Evolutionary conservation across 2,888 invertebrate genomes (phyloP).

Genomic region (Luperina testacea): DNA sequence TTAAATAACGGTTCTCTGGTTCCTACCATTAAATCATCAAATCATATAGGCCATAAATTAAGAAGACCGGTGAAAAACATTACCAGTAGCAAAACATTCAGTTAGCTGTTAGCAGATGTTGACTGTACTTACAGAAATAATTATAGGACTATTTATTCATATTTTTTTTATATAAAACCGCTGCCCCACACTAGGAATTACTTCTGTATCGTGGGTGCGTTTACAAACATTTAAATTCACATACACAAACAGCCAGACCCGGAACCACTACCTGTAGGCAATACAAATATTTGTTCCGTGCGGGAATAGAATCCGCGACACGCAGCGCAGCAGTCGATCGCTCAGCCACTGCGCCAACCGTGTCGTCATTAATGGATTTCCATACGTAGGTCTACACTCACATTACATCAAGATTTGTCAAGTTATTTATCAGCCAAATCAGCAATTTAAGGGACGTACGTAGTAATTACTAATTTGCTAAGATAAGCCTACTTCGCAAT

Average conservation of each 20-base stretch:
- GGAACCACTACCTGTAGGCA: no score
- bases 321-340: no score
- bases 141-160: no score
- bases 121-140: neutral
- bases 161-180: no score
- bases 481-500: conserved; percentile 61
- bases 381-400: neutral
- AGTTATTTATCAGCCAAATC: neutral
- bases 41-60: neutral
- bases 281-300: no score
- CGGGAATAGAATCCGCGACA: no score
- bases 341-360: no score
- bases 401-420: neutral
- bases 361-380: neutral
- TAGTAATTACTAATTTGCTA: conserved; percentile 47
- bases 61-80: neutral
- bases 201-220: no score
- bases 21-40: neutral
- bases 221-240: no score
- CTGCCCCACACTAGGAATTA: no score
- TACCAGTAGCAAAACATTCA: neutral
- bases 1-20: neutral
- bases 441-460: neutral
- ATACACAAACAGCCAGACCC: no score
- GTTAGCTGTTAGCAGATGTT: neutral